These are phyloP conservation scores for Peromyscus eremicus DNA, from an alignment of 2,797 vertebrate species.

Conservation along the genomic window DNA sequence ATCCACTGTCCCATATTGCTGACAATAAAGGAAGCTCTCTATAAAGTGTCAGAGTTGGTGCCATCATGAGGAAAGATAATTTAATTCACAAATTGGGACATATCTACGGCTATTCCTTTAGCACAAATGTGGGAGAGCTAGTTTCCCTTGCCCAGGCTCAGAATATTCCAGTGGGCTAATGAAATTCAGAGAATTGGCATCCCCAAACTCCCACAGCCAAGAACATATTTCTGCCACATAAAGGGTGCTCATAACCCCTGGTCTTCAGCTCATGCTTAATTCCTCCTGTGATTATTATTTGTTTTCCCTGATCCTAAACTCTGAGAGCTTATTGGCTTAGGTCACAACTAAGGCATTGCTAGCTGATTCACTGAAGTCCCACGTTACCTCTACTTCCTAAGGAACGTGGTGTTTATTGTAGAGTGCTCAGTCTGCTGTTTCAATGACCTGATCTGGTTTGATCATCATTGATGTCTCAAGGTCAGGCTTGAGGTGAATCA, in stretches of 20 bases:
- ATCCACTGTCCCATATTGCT: constrained; percentile 23
- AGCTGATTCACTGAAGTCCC: background rate
- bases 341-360: background rate
- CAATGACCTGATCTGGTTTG: background rate
- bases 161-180: constrained; percentile 45
- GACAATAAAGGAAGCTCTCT: constrained; percentile 32
- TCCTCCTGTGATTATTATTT: constrained; percentile 48
- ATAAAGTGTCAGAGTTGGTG: constrained; percentile 49
- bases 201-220: constrained; percentile 48
- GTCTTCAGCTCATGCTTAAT: constrained; percentile 37
- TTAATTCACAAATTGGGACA: constrained; percentile 46
- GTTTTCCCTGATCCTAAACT: constrained; percentile 39
- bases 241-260: constrained; percentile 64
- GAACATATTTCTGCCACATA: constrained; percentile 68
- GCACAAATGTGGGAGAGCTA: constrained; percentile 21
- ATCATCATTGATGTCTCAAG: background rate
- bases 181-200: constrained; percentile 54
- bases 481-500: background rate
- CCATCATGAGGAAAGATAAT: constrained; percentile 32
- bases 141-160: constrained; percentile 45
- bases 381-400: background rate
- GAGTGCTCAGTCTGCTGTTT: background rate
- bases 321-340: background rate
- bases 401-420: background rate
- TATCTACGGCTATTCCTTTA: background rate